Base-by-base conservation (phyloP, 2,113 vertebrate species). In the Phrynosoma blainvillii region DNA sequence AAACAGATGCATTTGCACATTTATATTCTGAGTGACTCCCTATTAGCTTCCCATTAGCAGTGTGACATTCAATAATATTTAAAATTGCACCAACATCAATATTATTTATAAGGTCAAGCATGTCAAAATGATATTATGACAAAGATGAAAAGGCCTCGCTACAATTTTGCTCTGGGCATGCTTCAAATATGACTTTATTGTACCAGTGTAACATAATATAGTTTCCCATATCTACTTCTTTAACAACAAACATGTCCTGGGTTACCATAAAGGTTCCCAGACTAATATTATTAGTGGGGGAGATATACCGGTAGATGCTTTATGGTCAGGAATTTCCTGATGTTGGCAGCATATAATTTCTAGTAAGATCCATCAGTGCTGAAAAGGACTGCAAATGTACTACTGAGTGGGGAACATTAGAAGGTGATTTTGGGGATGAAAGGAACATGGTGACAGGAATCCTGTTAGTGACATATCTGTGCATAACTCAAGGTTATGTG, bases 31-130 rank as follows among this genome's bases (percentile, higher is more conserved):
- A 92, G 88, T 80, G 89, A 93, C 30, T 73, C 52, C 40, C 36
- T 83, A 65, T 92, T 95, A 92, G 85, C 84, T 87, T 90, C 84
- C 88, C 88, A 89, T 94, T 92, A 94, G 84, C 88, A 59, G 76
- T 79, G 16, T 95, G 93, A 91, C 93, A 95, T 95, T 94, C 92
- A 94, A 94, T 92, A 94, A 91, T 93, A 93, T 93, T 93, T 94
- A 85, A 95, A 93, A 86, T 89, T 88, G 89, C 94, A 56, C 40
- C 30, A 90, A 71, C 90, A 95, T 94, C 90, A 95, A 76, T 94
- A 91, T 92, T 96, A 95, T 95, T 94, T 94, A 95, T 94, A 94
- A 96, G 93, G 89, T 95, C 93, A 95, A 59, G 1, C 88, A 89
- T 94, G 94, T 93, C 93, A 92, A 73, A 91, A 85, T 88, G 93